Evolutionary conservation across 1,140 invertebrate genomes (phyloP).

Genomic region (Andrena cerasifolii): DNA sequence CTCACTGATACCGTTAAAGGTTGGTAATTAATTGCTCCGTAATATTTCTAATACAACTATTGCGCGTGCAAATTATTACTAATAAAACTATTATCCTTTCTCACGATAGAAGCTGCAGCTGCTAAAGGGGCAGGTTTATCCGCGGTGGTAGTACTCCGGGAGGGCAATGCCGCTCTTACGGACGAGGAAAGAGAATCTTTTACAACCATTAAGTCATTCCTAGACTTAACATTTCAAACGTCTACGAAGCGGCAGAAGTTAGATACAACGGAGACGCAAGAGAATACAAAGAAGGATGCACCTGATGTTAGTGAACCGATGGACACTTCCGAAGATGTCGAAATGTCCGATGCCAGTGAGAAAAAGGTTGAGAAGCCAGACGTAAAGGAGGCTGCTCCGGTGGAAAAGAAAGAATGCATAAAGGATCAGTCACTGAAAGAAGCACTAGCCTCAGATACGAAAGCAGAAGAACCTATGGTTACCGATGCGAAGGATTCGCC

Average conservation of each 20-base stretch:
- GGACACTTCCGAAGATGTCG: slow-evolving; percentile 73
- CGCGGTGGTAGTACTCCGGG: slow-evolving; percentile 87
- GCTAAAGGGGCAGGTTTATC: slow-evolving; percentile 88
- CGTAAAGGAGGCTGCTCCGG: slow-evolving; percentile 43
- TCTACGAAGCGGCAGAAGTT: slow-evolving; percentile 77
- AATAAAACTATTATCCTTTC: slow-evolving; percentile 14
- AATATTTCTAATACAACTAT: not conserved
- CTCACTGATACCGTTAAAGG: slow-evolving; percentile 93
- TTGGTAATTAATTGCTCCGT: slow-evolving; percentile 35
- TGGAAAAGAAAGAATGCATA: slow-evolving; percentile 8
- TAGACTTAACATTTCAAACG: slow-evolving; percentile 79
- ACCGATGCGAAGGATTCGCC: slow-evolving; percentile 46
- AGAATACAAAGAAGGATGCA: slow-evolving; percentile 60
- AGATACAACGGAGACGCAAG: slow-evolving; percentile 61
- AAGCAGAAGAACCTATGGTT: slow-evolving; percentile 38
- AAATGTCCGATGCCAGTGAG: slow-evolving; percentile 63
- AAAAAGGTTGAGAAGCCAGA: slow-evolving; percentile 57
- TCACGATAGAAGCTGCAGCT: slow-evolving; percentile 89
- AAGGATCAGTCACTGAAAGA: slow-evolving; percentile 40
- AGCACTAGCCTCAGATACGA: not conserved
- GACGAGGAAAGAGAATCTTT: slow-evolving; percentile 85
- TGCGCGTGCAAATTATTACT: not conserved
- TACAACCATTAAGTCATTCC: slow-evolving; percentile 84
- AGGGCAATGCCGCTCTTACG: slow-evolving; percentile 88
- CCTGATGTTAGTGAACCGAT: slow-evolving; percentile 65